phyloP scores from a whole-genome alignment of 2,113 vertebrate species.

The Bambusicola thoracicus region DNA sequence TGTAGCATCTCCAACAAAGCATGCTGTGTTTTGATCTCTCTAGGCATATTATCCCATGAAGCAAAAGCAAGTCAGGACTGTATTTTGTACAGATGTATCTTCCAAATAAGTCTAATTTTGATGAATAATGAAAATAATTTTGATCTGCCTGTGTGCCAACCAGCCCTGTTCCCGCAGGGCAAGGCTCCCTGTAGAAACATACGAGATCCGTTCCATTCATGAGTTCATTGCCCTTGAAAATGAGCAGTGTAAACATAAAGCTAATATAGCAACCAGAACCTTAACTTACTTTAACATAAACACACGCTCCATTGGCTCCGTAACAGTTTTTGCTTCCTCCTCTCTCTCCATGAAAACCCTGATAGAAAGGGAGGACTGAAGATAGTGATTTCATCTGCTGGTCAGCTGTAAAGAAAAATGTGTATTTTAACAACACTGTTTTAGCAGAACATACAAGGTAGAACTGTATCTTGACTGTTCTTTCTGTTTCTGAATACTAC shows the following conservation, averaged over 20 bases:
- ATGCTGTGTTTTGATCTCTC: background rate
- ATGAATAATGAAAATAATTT: background rate
- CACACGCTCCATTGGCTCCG: slow-evolving; percentile 78
- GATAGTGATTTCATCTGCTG: slow-evolving; percentile 86
- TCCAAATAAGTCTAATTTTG: background rate
- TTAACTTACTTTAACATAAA: slow-evolving; percentile 83
- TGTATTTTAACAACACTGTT: accelerated
- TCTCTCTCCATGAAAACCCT: slow-evolving; percentile 78
- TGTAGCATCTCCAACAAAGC: background rate
- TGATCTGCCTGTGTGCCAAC: background rate
- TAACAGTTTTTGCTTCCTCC: slow-evolving; percentile 91
- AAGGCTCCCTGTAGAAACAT: background rate
- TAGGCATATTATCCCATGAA: background rate
- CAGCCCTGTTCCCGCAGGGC: background rate
- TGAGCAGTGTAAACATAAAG: background rate
- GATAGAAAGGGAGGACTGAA: slow-evolving; percentile 80
- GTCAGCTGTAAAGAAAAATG: slow-evolving; percentile 79
- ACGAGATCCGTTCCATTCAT: background rate
- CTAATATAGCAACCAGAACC: background rate
- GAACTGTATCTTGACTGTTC: background rate
- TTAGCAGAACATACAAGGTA: background rate
- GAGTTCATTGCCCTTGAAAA: background rate
- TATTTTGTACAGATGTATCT: background rate
- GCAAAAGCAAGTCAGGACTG: background rate
- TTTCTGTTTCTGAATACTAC: background rate